phyloP scores from a whole-genome alignment of 2,888 invertebrate genomes.

The Lochmaea capreae region DNA sequence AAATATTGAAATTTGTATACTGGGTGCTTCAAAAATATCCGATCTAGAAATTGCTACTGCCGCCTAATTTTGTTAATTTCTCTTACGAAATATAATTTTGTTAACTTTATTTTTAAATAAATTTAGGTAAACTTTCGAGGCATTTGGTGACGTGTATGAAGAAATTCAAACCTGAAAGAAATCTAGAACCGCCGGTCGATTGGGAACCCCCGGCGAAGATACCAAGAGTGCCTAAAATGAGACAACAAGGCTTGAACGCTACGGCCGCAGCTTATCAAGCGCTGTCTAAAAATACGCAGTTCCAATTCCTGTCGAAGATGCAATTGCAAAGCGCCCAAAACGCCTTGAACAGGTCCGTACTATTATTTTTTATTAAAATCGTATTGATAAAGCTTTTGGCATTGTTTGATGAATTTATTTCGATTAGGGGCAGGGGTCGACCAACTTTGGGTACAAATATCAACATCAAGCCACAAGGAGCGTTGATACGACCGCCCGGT shows the following conservation, averaged over 20 bases:
- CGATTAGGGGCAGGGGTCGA: slow-evolving; percentile 59
- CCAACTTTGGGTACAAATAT: slow-evolving; percentile 55
- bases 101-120: not conserved
- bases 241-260: slow-evolving; percentile 60
- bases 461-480: slow-evolving; percentile 48
- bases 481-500: slow-evolving; percentile 64
- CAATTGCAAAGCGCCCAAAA: slow-evolving; percentile 54
- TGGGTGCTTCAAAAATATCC: too few relatives aligned
- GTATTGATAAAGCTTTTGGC: not conserved
- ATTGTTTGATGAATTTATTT: slow-evolving; percentile 7
- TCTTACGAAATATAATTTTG: too few relatives aligned
- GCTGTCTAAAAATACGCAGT: slow-evolving; percentile 64
- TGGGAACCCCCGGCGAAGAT: slow-evolving; percentile 96
- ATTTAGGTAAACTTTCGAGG: slow-evolving; percentile 76
- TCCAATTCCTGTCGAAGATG: slow-evolving; percentile 62
- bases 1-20: too few relatives aligned
- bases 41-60: too few relatives aligned
- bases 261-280: slow-evolving; percentile 67
- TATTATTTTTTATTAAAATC: not conserved
- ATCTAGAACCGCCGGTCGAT: slow-evolving; percentile 87
- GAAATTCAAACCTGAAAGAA: slow-evolving; percentile 88
- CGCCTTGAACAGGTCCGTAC: slow-evolving; percentile 39
- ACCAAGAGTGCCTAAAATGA: slow-evolving; percentile 74
- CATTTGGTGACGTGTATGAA: slow-evolving; percentile 90
- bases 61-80: too few relatives aligned